A percentile compares a stretch with the other conserved stretches of the same genome.
These are phyloP conservation scores for Tenthredo amoena DNA, from an alignment of 2,888 invertebrate genomes.

Conservation along the genomic window DNA sequence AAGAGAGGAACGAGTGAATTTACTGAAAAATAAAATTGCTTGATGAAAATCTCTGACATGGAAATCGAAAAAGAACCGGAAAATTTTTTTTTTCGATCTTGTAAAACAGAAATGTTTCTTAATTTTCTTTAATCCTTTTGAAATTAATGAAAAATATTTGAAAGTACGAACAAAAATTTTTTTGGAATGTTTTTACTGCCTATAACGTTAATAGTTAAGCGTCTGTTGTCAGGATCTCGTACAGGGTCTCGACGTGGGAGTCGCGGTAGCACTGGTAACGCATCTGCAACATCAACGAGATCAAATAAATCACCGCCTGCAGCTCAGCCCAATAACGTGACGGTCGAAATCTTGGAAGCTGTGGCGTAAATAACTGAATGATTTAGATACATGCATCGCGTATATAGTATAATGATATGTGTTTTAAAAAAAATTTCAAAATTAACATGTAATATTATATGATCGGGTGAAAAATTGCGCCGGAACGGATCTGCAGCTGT, in stretches of 20 bases:
- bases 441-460: neutral
- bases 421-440: neutral
- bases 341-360: constrained; percentile 88
- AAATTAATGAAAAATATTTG: neutral
- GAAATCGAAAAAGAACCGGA: neutral
- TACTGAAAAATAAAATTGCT: neutral
- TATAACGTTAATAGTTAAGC: constrained; percentile 49
- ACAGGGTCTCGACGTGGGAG: constrained; percentile 86
- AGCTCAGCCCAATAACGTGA: constrained; percentile 81
- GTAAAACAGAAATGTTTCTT: neutral
- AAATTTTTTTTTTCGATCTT: neutral
- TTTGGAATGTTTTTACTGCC: constrained; percentile 7
- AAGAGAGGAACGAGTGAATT: neutral
- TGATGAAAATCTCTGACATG: neutral
- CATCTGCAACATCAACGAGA: constrained; percentile 86
- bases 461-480: neutral
- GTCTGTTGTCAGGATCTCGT: constrained; percentile 77
- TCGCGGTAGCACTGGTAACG: constrained; percentile 86
- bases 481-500: neutral
- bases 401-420: neutral
- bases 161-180: neutral
- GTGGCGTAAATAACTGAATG: constrained; percentile 78
- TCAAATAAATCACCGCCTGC: constrained; percentile 80
- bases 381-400: neutral
- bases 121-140: neutral